Evolutionary conservation across 2,113 vertebrate genomes (phyloP), one percentile per base, ranked within the genome.

Genomic region (Sander lucioperca): DNA sequence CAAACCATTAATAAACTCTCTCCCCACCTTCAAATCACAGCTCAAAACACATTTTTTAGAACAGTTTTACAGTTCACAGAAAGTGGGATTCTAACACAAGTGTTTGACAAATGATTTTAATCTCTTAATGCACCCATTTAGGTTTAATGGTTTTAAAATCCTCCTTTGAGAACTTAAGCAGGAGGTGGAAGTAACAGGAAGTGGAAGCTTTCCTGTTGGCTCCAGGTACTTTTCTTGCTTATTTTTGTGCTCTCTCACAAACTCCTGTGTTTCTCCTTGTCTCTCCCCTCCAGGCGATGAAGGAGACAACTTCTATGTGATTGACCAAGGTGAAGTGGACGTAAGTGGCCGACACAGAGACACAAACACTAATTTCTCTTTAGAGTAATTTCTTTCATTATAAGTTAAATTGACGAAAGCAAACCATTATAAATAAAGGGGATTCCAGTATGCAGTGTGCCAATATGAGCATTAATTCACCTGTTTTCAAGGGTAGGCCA

Each of bases 271-370:
- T 72, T 77, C n/a, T 76, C 25, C 39, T 78, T 5, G 45, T 86
- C 79, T 87, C 84, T 89, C 82, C 51, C 47, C 86, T 91, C 39
- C 89, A 99, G 98, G 97, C 77, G 96, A 99, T 10, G 98, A 99
- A 95, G 98, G 98, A 43, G 98, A 99, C 90, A 99, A 99, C 94
- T 99, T 99, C 92, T 99, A 99, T 30, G 98, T 99, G 68, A 96
- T 99, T 70, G 98, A 99, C 91, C 97, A 99, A 85, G 98, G 98
- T 59, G 98, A 99, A 94, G 98, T 98, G 79, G 98, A 99, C 11
- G 98, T 99, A 91, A 99, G 97, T 97, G 77, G 72, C 70, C 1
- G 1, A 56, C 86, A 71, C 43, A 36, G 57, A 77, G 15, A 82
- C 78, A 79, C 39, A 74, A 62, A 69, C 50, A 27, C 47, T 23